Evolutionary conservation across 2,797 vertebrate species (phyloP).

Genomic region (Myotis myotis): DNA sequence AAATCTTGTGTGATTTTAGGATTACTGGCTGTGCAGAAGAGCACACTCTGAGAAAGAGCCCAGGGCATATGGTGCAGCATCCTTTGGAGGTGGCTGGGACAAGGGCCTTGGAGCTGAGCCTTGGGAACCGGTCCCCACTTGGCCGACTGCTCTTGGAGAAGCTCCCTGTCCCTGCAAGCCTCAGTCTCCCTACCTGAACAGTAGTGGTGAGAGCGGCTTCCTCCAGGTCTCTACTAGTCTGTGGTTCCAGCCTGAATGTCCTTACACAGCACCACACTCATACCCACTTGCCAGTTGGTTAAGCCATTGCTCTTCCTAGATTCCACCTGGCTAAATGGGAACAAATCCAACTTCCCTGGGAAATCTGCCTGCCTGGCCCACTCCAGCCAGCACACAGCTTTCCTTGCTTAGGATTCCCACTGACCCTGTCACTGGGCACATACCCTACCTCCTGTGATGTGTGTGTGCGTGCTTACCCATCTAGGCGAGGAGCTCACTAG

Average conservation of each 20-base stretch:
- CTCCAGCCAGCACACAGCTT: fast-evolving
- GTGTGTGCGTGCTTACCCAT: fast-evolving
- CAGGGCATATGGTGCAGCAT: not conserved
- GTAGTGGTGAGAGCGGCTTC: no score
- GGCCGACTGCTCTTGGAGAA: not conserved
- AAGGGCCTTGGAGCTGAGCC: not conserved
- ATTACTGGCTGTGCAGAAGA: not conserved
- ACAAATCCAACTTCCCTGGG: not conserved
- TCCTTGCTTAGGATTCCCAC: not conserved
- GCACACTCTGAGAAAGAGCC: not conserved
- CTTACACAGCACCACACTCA: fast-evolving
- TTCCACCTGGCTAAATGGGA: not conserved
- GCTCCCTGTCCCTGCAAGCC: not conserved
- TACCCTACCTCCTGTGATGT: not conserved
- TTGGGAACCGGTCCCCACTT: not conserved
- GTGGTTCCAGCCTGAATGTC: not conserved
- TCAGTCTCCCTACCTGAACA: not conserved
- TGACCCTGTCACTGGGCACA: not conserved
- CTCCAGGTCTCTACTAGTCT: no score
- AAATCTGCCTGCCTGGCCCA: not conserved
- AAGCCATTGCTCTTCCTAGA: not conserved
- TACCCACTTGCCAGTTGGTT: not conserved
- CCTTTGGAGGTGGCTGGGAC: not conserved
- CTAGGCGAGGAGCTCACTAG: not conserved
- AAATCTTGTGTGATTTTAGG: not conserved